Base-by-base conservation (phyloP, 30 jellyfish, hydroid and myxozoan genomes). In the Chrysaora quinquecirrha region DNA sequence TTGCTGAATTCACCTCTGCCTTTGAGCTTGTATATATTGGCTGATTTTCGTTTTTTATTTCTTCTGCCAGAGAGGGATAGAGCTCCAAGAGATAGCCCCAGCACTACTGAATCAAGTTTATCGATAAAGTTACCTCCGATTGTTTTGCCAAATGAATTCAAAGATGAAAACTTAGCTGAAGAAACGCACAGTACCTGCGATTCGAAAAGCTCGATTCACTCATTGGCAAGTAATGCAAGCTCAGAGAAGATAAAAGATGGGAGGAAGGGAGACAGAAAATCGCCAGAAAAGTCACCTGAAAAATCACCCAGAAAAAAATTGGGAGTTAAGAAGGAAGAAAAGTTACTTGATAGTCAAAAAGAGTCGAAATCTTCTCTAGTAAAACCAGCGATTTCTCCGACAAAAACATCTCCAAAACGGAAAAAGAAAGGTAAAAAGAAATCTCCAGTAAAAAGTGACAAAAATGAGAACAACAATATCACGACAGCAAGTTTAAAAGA, bases 51-150 rank as follows among this genome's bases (percentile, higher is more conserved):
- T 32, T 35, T 1, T 82, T 63, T 82, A 76, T 68, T 70, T 70
- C 80, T 72, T 80, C 29, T 80, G 90, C 50, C 70, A 82, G 92
- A 82, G 62, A 25, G 73, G 85, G 92, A 82, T 28, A 70, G 78
- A 82, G 92, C 92, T 82, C 64, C 16, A 48, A 67, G 43, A 20
- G 20, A 27, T 31, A 34, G 60, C 19, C 60, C 87, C 1, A 30
- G 34, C 38, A 52, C 30, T 14, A 34, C 58, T 46, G 35, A 50
- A 75, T 69, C 87, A 75, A 58, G 76, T 24, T 60, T 82, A 2
- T 23, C 68, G n/a, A 3, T 69, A 69, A 82, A 60, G 35, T 47
- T 82, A 46, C 92, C 92, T 6, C 79, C 85, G 21, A 68, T 82
- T 19, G 20, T 50, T 3, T 14, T 23, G 80, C 10, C 48, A 25